Percentiles rank a stretch among this genome's conserved stretches.
These are phyloP conservation scores for Trichonephila clavata DNA, from an alignment of 1,140 invertebrate genomes.

Conservation along the genomic window DNA sequence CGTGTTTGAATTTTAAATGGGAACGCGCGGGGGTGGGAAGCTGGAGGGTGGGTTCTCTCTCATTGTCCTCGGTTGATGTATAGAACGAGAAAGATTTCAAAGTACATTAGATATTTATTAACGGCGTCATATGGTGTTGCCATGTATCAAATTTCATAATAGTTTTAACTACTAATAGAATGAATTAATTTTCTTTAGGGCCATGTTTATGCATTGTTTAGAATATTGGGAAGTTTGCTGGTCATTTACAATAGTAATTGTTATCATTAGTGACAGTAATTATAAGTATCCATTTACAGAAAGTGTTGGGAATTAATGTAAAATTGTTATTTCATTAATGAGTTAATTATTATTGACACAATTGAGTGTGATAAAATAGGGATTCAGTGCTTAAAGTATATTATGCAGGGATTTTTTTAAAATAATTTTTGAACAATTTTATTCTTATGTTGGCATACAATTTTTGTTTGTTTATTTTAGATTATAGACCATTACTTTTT, in stretches of 20 bases:
- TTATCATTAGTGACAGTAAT: background rate
- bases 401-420: too few relatives aligned
- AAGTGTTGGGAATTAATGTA: too few relatives aligned
- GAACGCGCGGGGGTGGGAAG: background rate
- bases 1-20: constrained; percentile 57
- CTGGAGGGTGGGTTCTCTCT: background rate
- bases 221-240: background rate
- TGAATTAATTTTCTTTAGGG: background rate
- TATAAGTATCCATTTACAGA: background rate
- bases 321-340: too few relatives aligned
- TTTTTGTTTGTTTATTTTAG: too few relatives aligned
- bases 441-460: too few relatives aligned
- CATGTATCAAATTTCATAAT: background rate
- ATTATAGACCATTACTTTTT: too few relatives aligned
- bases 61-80: background rate
- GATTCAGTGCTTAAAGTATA: too few relatives aligned
- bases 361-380: too few relatives aligned
- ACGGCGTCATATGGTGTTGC: background rate
- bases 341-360: too few relatives aligned
- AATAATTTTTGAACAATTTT: too few relatives aligned
- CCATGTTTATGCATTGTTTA: background rate
- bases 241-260: background rate
- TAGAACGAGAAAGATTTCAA: constrained; percentile 19
- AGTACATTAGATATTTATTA: constrained; percentile 37
- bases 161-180: background rate